Conservation (phyloP, 1,140 invertebrate genomes). For the Lordiphosa stackelbergi region DNA sequence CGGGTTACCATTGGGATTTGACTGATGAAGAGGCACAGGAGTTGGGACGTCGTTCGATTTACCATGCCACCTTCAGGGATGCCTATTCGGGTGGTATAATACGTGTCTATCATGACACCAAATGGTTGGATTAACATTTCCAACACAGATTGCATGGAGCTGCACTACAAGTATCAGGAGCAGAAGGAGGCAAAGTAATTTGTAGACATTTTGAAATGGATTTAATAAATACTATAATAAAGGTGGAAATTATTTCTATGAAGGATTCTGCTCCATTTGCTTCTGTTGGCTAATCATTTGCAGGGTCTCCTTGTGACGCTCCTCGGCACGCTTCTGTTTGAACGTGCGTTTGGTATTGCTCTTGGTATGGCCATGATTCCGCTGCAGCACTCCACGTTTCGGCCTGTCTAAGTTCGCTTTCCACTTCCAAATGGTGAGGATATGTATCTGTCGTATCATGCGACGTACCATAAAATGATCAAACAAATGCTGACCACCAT, state of each 20-base stretch:
- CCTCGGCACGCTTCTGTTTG: slow-evolving; percentile 64
- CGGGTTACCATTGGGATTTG: slow-evolving; percentile 92
- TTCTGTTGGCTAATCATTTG: slow-evolving; percentile 31
- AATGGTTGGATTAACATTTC: slow-evolving; percentile 95
- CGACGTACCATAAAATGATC: slow-evolving; percentile 69
- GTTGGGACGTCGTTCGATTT: slow-evolving; percentile 94
- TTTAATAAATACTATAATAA: slow-evolving; percentile 1
- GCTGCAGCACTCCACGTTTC: slow-evolving; percentile 31
- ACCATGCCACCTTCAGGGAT: slow-evolving; percentile 98
- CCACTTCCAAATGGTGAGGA: slow-evolving; percentile 47
- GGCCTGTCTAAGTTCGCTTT: slow-evolving; percentile 31
- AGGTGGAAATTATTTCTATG: slow-evolving; percentile 1
- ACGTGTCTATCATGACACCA: slow-evolving; percentile 95
- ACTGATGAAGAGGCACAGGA: slow-evolving; percentile 95
- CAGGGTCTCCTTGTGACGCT: slow-evolving; percentile 59
- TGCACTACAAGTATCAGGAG: slow-evolving; percentile 91
- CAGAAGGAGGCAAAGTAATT: slow-evolving; percentile 72
- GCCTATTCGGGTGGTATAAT: slow-evolving; percentile 97
- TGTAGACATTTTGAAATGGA: slow-evolving; percentile 2
- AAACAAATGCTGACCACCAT: slow-evolving; percentile 52
- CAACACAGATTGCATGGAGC: slow-evolving; percentile 92
- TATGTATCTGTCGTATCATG: slow-evolving; percentile 65
- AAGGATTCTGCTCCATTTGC: neutral
- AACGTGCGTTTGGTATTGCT: slow-evolving; percentile 47
- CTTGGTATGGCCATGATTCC: slow-evolving; percentile 18